phyloP scores from a whole-genome alignment of 2,888 invertebrate genomes.

The Ashinkailepas kermadecensis region DNA sequence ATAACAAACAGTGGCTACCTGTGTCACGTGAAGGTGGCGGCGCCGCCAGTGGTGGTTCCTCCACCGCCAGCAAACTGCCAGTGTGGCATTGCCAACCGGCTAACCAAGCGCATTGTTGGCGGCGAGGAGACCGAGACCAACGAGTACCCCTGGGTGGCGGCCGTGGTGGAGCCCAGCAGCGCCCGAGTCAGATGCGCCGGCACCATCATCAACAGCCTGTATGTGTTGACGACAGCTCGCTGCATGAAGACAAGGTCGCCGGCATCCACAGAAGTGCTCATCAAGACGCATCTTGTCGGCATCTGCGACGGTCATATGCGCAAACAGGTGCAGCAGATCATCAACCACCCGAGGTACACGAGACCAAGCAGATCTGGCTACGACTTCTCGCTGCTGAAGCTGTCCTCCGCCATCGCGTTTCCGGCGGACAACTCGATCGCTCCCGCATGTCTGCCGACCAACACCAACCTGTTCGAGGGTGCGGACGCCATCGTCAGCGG shows the following conservation, averaged over 20 bases:
- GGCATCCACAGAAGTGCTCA: background rate
- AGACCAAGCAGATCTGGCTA: background rate
- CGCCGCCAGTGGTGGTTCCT: too few relatives aligned
- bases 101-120: background rate
- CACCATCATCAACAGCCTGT: background rate
- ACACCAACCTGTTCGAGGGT: background rate
- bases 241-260: background rate
- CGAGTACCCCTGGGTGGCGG: background rate
- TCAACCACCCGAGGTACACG: background rate
- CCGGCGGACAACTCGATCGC: too few relatives aligned
- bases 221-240: background rate
- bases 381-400: too few relatives aligned
- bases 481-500: background rate
- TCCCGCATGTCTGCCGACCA: too few relatives aligned
- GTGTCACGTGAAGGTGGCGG: background rate
- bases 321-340: background rate
- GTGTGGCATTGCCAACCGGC: too few relatives aligned
- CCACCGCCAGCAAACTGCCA: too few relatives aligned
- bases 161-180: background rate
- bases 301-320: too few relatives aligned
- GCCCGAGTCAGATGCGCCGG: background rate
- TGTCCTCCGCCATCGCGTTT: too few relatives aligned
- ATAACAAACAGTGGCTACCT: background rate
- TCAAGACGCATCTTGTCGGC: background rate
- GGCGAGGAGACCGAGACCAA: background rate